Base-by-base conservation (phyloP, 1,140 invertebrate genomes). In the Atta texana region DNA sequence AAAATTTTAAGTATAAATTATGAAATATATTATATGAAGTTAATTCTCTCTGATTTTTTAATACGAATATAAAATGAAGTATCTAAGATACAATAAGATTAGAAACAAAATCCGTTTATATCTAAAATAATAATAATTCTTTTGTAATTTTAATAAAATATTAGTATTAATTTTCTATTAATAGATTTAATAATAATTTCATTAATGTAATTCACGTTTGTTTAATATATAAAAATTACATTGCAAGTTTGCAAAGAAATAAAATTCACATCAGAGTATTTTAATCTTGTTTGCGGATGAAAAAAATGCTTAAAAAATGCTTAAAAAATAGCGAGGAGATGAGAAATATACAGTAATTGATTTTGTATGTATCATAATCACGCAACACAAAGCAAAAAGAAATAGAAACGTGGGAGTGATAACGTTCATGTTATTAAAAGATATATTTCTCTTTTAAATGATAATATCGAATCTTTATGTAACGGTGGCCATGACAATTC, bases 401-500 rank as follows among this genome's bases (percentile, higher is more conserved):
- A 64, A 34, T 6, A 72, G 18, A 51, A 1, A 63, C 16, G 18
- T 61, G 39, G 51, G n/a, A 75, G 28, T 24, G 84, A 87, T 89
- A 89, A 89, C n/a, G 14, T 16, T 31, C 18, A 21, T 21, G 57
- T 14, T 61, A 59, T 72, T 6, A 39, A 77, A 88, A 78, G 71
- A 82, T 34, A 82, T 34, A 34, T 34, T 34, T 0, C 31, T 72
- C 8, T 34, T 57, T 61, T 44, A 53, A 21, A 85, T 59, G 87
- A 90, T 90, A 90, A 90, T 89, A 55, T 34, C 39, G 31, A 6
- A 16, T 0, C 28, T 88, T 91, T 87, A 84, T 64, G 53, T 85
- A 91, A 88, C 59, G 63, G 34, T 18, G 69, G 72, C 34, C 59
- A 18, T 81, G 49, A 55, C 49, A 55, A 69, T 76, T 76, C 2